Evolutionary conservation across 2,113 vertebrate genomes (phyloP), one percentile per base, ranked within the genome.

Genomic region (Hippocampus comes): DNA sequence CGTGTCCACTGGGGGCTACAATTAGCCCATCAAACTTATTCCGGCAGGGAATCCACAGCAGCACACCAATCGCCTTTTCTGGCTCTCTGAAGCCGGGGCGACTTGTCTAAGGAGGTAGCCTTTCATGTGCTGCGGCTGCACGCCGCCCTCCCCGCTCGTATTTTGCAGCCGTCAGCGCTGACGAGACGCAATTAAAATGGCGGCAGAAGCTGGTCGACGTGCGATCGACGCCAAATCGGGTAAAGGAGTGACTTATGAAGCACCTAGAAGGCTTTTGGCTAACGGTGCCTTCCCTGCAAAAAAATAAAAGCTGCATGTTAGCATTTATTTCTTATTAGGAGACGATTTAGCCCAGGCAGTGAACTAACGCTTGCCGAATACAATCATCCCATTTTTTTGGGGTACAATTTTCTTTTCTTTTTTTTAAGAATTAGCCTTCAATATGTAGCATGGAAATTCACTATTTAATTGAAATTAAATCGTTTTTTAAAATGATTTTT

Each of bases 1-100:
- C 78, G 82, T 90, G 89, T 93, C 91, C 91, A 92, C 91, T 91
- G 91, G 90, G 90, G 90, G 91, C 92, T 92, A 92, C 92, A 93
- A 93, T 93, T 93, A 93, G 89, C 83, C 89, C 90, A 92, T 92
- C 90, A 92, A 89, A 92, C 89, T 91, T 89, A 92, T 93, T 90
- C 82, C 80, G 89, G 89, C 74, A 56, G 61, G 83, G 88, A 86
- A 87, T 86, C 80, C 76, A 75, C 83, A 67, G 70, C 57, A 68
- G 79, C 85, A 80, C 82, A 80, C 85, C 85, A 70, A 83, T 86
- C 83, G 77, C 82, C 78, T 79, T 84, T 63, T 73, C 83, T 74
- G 78, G 79, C 85, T 89, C 85, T 88, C 76, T 72, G 74, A 88
- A 89, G 85, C 88, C 59, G 27, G 84, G 90, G 87, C 87, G 90